phyloP scores from a whole-genome alignment of 2,797 vertebrate genomes.

The Bufotes viridis region DNA sequence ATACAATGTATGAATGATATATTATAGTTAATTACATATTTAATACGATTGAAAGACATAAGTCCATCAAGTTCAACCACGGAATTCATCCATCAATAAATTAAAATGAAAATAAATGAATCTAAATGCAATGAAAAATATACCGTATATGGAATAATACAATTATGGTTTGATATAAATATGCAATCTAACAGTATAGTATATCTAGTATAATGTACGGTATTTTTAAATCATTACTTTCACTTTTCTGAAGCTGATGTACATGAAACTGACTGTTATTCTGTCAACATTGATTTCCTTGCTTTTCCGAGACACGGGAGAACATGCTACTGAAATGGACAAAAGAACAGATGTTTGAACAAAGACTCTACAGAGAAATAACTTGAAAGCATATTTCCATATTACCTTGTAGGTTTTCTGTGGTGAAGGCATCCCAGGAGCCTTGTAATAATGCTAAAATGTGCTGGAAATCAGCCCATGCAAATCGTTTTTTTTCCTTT shows the following conservation, averaged over 20 bases:
- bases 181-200: background rate
- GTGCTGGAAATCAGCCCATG: conserved; percentile 51
- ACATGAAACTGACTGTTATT: conserved; percentile 22
- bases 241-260: background rate
- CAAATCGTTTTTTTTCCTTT: conserved; percentile 21
- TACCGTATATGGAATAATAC: background rate
- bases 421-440: conserved; percentile 47
- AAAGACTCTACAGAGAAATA: conserved; percentile 56
- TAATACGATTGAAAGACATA: no score
- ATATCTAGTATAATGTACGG: background rate
- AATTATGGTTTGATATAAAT: background rate
- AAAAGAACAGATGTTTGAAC: conserved; percentile 62
- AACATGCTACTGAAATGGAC: conserved; percentile 46
- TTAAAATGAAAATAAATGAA: background rate
- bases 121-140: background rate
- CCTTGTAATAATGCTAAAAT: conserved; percentile 53
- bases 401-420: conserved; percentile 56
- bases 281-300: conserved; percentile 41
- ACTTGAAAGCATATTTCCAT: conserved; percentile 61
- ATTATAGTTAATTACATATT: no score
- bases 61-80: no score
- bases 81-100: background rate
- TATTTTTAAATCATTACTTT: background rate
- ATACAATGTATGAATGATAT: background rate
- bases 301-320: conserved; percentile 17